A percentile compares a stretch with the other conserved stretches of the same genome.
These are phyloP conservation scores for Masticophis lateralis DNA, from an alignment of 2,797 vertebrate species.

Conservation along the genomic window DNA sequence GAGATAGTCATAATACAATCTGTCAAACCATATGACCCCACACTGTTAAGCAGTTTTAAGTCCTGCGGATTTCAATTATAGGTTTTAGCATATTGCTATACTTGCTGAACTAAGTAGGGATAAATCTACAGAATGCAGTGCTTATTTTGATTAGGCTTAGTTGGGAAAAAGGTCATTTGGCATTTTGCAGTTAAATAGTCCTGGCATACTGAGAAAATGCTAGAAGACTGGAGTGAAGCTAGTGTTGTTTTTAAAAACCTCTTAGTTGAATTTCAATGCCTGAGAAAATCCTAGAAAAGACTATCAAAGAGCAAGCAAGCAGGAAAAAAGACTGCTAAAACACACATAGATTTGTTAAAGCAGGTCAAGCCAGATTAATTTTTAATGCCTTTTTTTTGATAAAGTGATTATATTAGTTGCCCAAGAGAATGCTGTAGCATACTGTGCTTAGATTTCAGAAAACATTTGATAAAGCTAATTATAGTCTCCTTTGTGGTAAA, in stretches of 20 bases:
- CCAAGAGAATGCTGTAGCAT: background rate
- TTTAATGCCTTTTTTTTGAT: background rate
- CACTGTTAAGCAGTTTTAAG: background rate
- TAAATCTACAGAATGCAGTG: background rate
- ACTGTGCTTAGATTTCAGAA: background rate
- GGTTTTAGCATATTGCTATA: background rate
- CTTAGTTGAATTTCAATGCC: background rate
- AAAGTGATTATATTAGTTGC: background rate
- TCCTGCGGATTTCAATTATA: background rate
- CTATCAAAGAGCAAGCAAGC: background rate
- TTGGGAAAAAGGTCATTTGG: background rate
- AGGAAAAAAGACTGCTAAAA: background rate
- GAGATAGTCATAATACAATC: background rate
- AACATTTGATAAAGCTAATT: background rate
- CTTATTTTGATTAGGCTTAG: background rate
- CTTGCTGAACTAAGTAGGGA: background rate
- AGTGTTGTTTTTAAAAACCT: background rate
- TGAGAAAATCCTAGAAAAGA: background rate
- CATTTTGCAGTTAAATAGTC: background rate
- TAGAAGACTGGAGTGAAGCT: background rate
- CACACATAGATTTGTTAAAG: background rate
- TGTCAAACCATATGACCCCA: background rate
- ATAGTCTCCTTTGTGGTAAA: background rate
- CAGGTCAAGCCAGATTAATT: background rate
- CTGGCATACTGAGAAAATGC: background rate